Base-by-base conservation (phyloP, 2,113 vertebrate species). In the Aix galericulata region DNA sequence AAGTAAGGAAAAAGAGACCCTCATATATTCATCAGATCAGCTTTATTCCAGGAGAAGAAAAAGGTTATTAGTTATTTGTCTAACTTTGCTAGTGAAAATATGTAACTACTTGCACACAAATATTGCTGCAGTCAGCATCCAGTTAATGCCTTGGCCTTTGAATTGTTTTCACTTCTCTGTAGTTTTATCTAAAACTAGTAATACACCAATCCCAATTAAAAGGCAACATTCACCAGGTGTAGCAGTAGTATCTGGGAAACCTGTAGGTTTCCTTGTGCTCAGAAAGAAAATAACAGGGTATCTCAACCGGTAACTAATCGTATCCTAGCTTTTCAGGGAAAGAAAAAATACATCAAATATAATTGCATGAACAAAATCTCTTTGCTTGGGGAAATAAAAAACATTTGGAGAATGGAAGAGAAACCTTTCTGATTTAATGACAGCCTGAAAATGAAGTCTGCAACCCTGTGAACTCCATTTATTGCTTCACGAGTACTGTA, bases 391-490 rank as follows among this genome's bases (percentile, higher is more conserved):
- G 81, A 89, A 86, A 95, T 80, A 89, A 82, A 85, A 95, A 93
- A 15, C 74, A 73, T 93, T 95, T 82, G 85, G 78, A 85, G 60
- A 95, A 93, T 44, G 46, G 93, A 92, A 92, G 75, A 6, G 11
- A 96, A 97, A 72, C 62, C 15, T 59, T 68, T 96, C 76, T 96
- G 69, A 77, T 74, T 93, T 95, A 97, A 63, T 94, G 95, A 78
- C 88, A 95, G 89, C 62, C 96, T 92, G 40, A 74, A 97, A 95
- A 97, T 94, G 64, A 97, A 96, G 82, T 92, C 77, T 86, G 50
- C 53, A 96, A 77, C 63, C 48, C 92, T 11, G n/a, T 96, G 95
- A 95, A 96, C 92, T 97, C 91, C 40, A 90, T 96, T 94, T 97
- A 94, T 82, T 92, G n/a, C 64, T 96, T 94, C 85, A 92, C 63